Evolutionary conservation across 2,888 invertebrate species (phyloP), one percentile per base, ranked within the genome.

Genomic region (Ennomos erosarius): DNA sequence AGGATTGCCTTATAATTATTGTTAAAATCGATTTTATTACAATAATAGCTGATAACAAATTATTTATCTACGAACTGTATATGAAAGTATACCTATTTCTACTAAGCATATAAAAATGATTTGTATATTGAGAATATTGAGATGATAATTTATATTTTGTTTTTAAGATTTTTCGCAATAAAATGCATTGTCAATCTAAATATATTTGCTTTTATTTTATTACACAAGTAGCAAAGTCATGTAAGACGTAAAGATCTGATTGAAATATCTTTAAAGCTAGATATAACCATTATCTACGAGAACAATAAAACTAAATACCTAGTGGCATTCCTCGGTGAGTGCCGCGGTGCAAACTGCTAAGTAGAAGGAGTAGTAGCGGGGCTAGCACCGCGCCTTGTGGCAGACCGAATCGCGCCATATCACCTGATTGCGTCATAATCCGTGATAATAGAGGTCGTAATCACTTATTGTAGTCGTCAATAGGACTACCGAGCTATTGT

Each of bases 1-100:
- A 82, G 79, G 83, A 12, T 83, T 88, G 87, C 87, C 90, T 87
- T 88, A 63, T n/a, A n/a, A n/a, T 47, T 49, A 47, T 43, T 55
- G 43, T 48, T 53, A 53, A 52, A 52, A 10, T 10, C 1, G 11
- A 43, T 47, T 38, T 34, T 43, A 58, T 38, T 34, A 58, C 47
- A 62, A 68, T 47, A 58, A 11, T 47, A 58, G 13, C 44, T 65
- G 55, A 70, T 61, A 65, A 65, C 56, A 10, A 43, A 43, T 13
- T 33, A 53, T 11, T 34, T 40, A 36, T 47, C 13, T 47, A 44
- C 36, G 38, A 53, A 44, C 11, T 57, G 33, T 51, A 37, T 46
- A 56, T 26, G 38, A 56, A 40, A 51, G 50, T 54, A n/a, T n/a
- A 59, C 39, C 38, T 59, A 55, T 45, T 37, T 54, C 12, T 64